Percentiles rank a stretch among this genome's conserved stretches.
phyloP scores from a whole-genome alignment of 2,888 invertebrate genomes.

The Pinctada fucata region DNA sequence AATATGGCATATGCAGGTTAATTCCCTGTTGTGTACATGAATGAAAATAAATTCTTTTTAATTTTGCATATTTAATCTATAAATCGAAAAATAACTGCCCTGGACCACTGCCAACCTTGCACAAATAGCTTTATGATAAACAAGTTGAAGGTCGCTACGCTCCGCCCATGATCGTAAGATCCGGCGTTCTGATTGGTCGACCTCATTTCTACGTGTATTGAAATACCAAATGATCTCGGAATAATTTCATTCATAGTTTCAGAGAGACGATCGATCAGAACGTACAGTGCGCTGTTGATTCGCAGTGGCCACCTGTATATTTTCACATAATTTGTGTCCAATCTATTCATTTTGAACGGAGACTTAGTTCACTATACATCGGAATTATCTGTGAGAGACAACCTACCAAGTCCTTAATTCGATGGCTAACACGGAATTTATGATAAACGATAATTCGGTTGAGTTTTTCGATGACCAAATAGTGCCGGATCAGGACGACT shows the following conservation, averaged over 20 bases:
- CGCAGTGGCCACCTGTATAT: background rate
- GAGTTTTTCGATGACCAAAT: constrained; percentile 71
- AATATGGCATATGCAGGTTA: too few species aligned
- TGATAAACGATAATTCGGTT: constrained; percentile 49
- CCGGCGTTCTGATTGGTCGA: background rate
- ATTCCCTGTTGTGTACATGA: too few species aligned
- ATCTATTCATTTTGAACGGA: background rate
- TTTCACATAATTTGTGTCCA: background rate
- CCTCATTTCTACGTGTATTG: background rate
- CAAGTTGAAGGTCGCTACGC: background rate
- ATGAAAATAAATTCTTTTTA: too few species aligned
- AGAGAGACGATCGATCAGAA: background rate
- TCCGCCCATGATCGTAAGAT: background rate
- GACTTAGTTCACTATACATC: background rate
- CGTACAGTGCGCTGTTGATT: background rate
- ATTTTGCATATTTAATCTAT: too few species aligned
- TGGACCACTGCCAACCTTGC: too few species aligned
- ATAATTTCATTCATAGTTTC: constrained; percentile 12
- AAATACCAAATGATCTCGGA: background rate
- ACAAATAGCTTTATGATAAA: background rate
- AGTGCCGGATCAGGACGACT: constrained; percentile 71
- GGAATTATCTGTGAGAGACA: constrained; percentile 15
- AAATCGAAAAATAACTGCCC: too few species aligned
- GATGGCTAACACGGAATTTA: constrained; percentile 68
- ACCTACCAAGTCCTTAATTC: constrained; percentile 36